Conservation (phyloP, 2,888 invertebrate species). For the Drosophila leonis region DNA sequence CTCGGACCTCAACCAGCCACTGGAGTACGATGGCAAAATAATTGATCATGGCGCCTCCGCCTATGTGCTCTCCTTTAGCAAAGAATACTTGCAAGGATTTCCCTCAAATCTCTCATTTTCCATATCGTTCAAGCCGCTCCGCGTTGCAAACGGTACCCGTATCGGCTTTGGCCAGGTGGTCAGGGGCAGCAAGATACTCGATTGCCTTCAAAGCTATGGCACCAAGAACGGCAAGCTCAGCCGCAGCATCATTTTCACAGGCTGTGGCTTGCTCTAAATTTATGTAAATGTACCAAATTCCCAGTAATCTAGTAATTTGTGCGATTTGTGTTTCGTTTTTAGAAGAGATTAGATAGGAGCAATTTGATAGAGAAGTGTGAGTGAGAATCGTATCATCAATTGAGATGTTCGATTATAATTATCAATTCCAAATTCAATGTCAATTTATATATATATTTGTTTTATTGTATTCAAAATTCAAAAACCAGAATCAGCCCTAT, state of each 20-base stretch:
- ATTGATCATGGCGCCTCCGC: slow-evolving; percentile 57
- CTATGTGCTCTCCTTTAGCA: slow-evolving; percentile 66
- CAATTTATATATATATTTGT: too few species aligned
- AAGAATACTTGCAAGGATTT: slow-evolving; percentile 55
- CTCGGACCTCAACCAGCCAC: slow-evolving; percentile 31
- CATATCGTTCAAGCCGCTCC: slow-evolving; percentile 76
- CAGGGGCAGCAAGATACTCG: slow-evolving; percentile 68
- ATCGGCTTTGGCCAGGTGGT: slow-evolving; percentile 78
- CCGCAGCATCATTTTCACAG: slow-evolving; percentile 61
- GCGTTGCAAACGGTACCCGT: slow-evolving; percentile 68
- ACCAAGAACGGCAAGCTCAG: slow-evolving; percentile 80
- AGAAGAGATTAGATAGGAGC: background rate
- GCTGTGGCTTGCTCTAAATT: slow-evolving; percentile 68
- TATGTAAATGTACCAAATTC: slow-evolving; percentile 12
- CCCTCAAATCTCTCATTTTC: slow-evolving; percentile 56
- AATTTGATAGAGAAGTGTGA: too few species aligned
- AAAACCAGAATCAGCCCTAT: background rate
- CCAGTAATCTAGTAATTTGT: background rate
- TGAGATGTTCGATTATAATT: background rate
- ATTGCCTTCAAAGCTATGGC: slow-evolving; percentile 72
- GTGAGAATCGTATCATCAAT: too few species aligned
- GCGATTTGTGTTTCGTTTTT: too few species aligned
- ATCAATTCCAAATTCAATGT: too few species aligned
- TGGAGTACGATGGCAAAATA: slow-evolving; percentile 67
- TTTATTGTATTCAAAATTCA: background rate